Evolutionary conservation across 1,140 invertebrate genomes (phyloP), one percentile per base, ranked within the genome.

Genomic region (Calephelis virginiensis): DNA sequence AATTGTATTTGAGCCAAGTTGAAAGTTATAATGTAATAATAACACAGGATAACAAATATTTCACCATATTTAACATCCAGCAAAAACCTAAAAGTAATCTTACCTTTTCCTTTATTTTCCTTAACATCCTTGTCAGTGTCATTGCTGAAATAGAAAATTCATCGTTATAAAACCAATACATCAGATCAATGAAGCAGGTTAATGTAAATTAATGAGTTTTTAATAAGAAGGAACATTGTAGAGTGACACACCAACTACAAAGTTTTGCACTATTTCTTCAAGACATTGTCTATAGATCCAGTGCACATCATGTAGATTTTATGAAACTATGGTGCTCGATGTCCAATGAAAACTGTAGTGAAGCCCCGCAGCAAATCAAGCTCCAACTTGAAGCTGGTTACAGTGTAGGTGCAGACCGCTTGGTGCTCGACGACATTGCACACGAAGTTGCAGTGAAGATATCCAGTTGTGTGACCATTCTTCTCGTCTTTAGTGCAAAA

Each of bases 191-290:
- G 38, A n/a, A n/a, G 17, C 56, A 68, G 40, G 13, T 50, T 48
- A 38, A 47, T 49, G 14, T 40, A 43, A 11, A 53, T 53, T 43
- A 13, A 53, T 40, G 48, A 64, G 49, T 53, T 40, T 17, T 63
- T 40, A 12, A n/a, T 59, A 63, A 63, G 40, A 37, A 40, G 56
- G 5, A 43, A 43, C n/a, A 45, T 65, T 56, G 43, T 64, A 59
- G 28, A 66, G 14, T 63, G 50, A 49, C 71, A 80, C 82, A 80
- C 78, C 82, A 83, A 74, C 89, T 91, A 92, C 91, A 92, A 92
- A 92, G 89, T 92, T 92, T 92, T 92, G 91, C 91, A 92, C 89
- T 89, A 77, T 68, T 81, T 78, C 75, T 81, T 74, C 80, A 76
- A 59, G 53, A 59, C 53, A 59, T 59, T 59, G 6, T 38, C n/a